Conservation (phyloP, 2,888 invertebrate genomes). For the Chorisops tibialis region DNA sequence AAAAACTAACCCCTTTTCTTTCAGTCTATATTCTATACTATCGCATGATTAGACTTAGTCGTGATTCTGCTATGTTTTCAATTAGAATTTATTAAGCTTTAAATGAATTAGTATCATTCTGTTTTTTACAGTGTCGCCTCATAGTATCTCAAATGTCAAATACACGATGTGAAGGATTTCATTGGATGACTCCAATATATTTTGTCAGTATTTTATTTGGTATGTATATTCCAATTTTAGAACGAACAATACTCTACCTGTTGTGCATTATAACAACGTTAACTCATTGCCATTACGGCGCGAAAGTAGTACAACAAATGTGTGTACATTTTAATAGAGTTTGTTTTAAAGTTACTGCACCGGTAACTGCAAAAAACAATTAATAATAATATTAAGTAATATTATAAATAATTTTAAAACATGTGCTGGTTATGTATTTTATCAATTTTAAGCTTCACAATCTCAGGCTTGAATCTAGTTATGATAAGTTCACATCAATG, state of each 20-base stretch:
- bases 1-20: too few relatives aligned
- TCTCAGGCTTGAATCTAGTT: too few relatives aligned
- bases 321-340: conserved; percentile 87
- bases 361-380: conserved; percentile 1
- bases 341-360: conserved; percentile 63
- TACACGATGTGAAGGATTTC: conserved; percentile 77
- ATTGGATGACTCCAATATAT: conserved; percentile 51
- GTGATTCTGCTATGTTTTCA: too few relatives aligned
- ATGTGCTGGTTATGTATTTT: too few relatives aligned
- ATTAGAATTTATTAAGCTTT: too few relatives aligned
- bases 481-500: too few relatives aligned
- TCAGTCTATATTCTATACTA: too few relatives aligned
- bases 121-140: conserved; percentile 76
- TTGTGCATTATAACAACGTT: conserved; percentile 68
- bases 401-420: too few relatives aligned
- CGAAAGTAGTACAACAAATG: conserved; percentile 93
- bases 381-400: background rate
- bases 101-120: conserved; percentile 39
- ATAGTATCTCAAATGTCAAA: conserved; percentile 98
- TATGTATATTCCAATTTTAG: conserved; percentile 53
- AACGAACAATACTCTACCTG: conserved; percentile 67
- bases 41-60: too few relatives aligned
- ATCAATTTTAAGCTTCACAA: too few relatives aligned
- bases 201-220: conserved; percentile 42
- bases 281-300: conserved; percentile 88